Evolutionary conservation across 2,797 vertebrate species (phyloP), one percentile per base, ranked within the genome.

Genomic region (Manis pentadactyla): DNA sequence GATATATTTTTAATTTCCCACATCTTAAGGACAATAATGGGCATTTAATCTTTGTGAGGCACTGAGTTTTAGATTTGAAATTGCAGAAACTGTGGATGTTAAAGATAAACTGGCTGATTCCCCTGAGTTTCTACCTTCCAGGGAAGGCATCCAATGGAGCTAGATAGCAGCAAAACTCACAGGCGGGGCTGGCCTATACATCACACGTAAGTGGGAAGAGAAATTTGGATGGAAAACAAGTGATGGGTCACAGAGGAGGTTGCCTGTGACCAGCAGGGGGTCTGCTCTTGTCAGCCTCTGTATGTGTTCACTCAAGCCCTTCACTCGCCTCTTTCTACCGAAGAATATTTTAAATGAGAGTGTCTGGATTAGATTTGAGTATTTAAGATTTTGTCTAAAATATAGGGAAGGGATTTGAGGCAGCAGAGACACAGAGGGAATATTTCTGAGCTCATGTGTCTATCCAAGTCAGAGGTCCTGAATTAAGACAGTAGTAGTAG

Each of bases 1-100:
- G 90, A 92, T 97, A 8, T 71, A 95, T 95, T 98, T 98, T 97
- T 98, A 98, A 84, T 85, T 98, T 97, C 88, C 95, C 57, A 97
- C 75, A 95, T 86, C 79, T 83, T 69, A 97, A 92, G 96, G 84
- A 95, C 11, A 71, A 91, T 97, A 96, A 98, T 97, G 55, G 61
- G 9, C 7, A 51, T 96, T 98, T 97, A 88, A 66, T 97, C 97
- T 98, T 97, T 97, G 93, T 74, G n/a, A 93, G 55, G 39, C 86
- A 94, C 55, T 12, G 66, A 93, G 69, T 96, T 97, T 98, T 97
- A 82, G 79, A 97, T 86, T 92, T 95, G 51, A 88, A 97, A 82
- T 97, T 68, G 34, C 9, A 13, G 74, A 96, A 94, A 69, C 49
- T 88, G 95, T 75, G 90, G 17, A 89, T 90, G 91, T 90, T 14